Evolutionary conservation across 2,113 vertebrate species (phyloP), one percentile per base, ranked within the genome.

Genomic region (Myotis brandtii): DNA sequence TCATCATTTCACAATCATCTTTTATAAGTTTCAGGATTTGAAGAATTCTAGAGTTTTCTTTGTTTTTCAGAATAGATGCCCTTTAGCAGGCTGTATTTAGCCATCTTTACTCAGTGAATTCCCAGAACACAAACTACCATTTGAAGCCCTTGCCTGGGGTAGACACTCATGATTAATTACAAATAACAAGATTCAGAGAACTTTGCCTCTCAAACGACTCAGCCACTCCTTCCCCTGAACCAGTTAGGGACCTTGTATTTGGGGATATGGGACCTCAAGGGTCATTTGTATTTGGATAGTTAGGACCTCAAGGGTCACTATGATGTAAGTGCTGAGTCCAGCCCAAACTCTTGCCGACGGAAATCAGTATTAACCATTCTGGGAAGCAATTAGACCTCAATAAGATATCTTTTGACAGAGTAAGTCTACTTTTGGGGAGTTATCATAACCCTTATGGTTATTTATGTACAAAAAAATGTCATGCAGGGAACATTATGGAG

Each of bases 41-140:
- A 52, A 76, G 88, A 96, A 96, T 94, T 54, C 6, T 85, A 59
- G 66, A 59, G 27, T 40, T 91, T 92, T 87, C 54, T 95, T 69
- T 48, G 56, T 54, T 89, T 80, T 95, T 84, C 82, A 96, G 77
- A 91, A 95, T 11, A 77, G 77, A 0, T 4, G 21, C 27, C 48
- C 13, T 8, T 96, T 80, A 94, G n/a, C 50, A 72, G 40, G 0
- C 1, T 73, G 7, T 0, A 59, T 14, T 54, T 34, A 77, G 52
- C 20, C 77, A 43, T 73, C 30, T 54, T 64, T 66, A 69, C 21
- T 77, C 64, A 43, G 70, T 48, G 54, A 32, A 77, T 3, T 70
- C 43, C 2, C 23, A 85, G 94, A 90, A 91, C 75, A 89, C 5
- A 81, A 83, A 66, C 34, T 23, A 94, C 34, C n/a, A 95, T 86